Evolutionary conservation across 2,797 vertebrate species (phyloP), one percentile per base, ranked within the genome.

Genomic region (Poecile montanus): DNA sequence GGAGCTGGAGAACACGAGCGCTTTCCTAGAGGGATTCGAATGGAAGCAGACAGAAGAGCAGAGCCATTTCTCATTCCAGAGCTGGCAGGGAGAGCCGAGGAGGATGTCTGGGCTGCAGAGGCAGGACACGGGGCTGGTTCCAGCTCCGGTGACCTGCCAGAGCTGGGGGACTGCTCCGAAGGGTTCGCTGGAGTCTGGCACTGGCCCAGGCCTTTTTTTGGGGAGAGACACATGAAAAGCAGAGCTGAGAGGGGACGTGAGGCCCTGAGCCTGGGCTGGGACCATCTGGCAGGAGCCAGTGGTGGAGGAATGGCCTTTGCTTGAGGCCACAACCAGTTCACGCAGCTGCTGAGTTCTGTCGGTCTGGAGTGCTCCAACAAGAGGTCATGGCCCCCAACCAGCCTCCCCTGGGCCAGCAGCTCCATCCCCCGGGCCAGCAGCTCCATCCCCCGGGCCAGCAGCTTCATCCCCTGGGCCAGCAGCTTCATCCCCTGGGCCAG

Each of bases 21-120:
- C 81, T 68, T 94, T 96, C 94, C 95, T 95, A 89, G 93, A 96
- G 96, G 95, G 84, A 91, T 47, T 94, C 81, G 3, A 13, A 71
- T 93, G 93, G 94, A 87, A 96, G 95, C 92, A 96, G 92, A 96
- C 93, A 83, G 36, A 18, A 70, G 30, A 88, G 81, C 75, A 73
- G 58, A 87, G 86, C 94, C 87, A 77, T 93, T 93, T 85, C 88
- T 92, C 81, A 87, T 83, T 67, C 53, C 91, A 75, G 42, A 8
- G 83, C 90, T 96, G 96, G 93, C 95, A 94, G 89, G 7, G 19
- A 68, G 65, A 57, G 93, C 77, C 16, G 42, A 72, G 94, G 92
- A 95, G 92, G 81, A 94, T 87, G 94, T 94, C 92, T 96, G 96
- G 91, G 57, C 79, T 92, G 86, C 13, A 87, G 48, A 91, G 57